A percentile compares a stretch with the other conserved stretches of the same genome.
Evolutionary conservation across 1,140 invertebrate genomes (phyloP).

Genomic region (Platyscapa corneri): DNA sequence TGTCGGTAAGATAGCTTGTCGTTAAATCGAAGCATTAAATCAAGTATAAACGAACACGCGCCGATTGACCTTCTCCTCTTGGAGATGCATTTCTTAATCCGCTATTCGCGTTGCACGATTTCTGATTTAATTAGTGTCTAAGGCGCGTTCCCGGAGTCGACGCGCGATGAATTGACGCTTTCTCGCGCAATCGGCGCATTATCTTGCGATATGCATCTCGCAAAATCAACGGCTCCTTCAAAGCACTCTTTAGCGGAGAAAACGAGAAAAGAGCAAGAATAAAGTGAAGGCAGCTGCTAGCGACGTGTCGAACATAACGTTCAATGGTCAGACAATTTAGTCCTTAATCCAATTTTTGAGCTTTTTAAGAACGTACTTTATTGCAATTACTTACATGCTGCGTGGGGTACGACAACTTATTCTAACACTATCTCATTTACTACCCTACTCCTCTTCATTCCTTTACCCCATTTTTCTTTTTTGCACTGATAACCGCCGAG

Average conservation of each 20-base stretch:
- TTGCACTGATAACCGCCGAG: neutral
- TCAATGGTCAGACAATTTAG: conserved; percentile 43
- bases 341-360: conserved; percentile 48
- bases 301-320: conserved; percentile 48
- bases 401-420: neutral
- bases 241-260: neutral
- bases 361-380: conserved; percentile 47
- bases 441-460: neutral
- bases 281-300: neutral
- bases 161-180: conserved; percentile 1
- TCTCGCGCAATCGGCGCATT: neutral
- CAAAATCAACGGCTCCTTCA: neutral
- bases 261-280: neutral
- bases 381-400: conserved; percentile 41
- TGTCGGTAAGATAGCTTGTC: conserved; percentile 8
- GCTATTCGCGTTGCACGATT: neutral
- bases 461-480: neutral
- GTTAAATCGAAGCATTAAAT: conserved; percentile 49
- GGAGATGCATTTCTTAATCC: conserved; percentile 39
- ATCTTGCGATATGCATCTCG: conserved; percentile 1
- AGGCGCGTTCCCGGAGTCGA: neutral
- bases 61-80: conserved; percentile 30
- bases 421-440: neutral
- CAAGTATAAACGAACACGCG: conserved; percentile 33
- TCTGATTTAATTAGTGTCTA: conserved; percentile 26